Evolutionary conservation across 2,888 invertebrate species (phyloP).

Genomic region (Zele albiditarsus): DNA sequence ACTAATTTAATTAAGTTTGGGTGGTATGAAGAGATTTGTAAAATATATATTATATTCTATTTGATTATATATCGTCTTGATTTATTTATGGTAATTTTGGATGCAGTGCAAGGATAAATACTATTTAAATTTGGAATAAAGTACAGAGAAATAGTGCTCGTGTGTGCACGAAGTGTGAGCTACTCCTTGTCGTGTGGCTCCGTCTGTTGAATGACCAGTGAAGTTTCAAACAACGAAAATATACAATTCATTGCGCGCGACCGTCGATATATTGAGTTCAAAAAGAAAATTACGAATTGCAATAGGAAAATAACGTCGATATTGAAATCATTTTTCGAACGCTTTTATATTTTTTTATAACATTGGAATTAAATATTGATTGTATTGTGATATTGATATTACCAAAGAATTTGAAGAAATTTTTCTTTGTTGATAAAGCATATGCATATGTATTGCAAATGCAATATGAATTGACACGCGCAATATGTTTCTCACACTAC

Average conservation of each 20-base stretch:
- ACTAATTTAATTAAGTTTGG: neutral
- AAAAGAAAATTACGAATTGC: neutral
- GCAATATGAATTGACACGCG: neutral
- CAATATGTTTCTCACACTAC: slow-evolving; percentile 7
- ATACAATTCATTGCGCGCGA: neutral
- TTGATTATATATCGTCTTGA: neutral
- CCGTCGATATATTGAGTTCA: slow-evolving; percentile 5
- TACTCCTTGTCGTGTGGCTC: slow-evolving; percentile 4
- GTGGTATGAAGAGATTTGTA: neutral
- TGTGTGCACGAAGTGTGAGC: neutral
- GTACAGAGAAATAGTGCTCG: neutral
- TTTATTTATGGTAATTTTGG: neutral
- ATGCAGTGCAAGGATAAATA: neutral
- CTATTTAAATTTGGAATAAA: neutral
- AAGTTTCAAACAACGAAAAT: slow-evolving; percentile 7
- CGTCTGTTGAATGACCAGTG: neutral
- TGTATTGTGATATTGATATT: neutral
- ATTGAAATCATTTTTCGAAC: neutral
- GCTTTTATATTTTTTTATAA: neutral
- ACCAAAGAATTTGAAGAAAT: neutral
- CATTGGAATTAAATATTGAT: neutral
- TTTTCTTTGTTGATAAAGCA: neutral
- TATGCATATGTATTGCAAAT: neutral
- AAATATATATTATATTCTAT: neutral
- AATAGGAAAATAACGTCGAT: neutral